phyloP scores from a whole-genome alignment of 2,888 invertebrate species.

The Plebejus melissa region DNA sequence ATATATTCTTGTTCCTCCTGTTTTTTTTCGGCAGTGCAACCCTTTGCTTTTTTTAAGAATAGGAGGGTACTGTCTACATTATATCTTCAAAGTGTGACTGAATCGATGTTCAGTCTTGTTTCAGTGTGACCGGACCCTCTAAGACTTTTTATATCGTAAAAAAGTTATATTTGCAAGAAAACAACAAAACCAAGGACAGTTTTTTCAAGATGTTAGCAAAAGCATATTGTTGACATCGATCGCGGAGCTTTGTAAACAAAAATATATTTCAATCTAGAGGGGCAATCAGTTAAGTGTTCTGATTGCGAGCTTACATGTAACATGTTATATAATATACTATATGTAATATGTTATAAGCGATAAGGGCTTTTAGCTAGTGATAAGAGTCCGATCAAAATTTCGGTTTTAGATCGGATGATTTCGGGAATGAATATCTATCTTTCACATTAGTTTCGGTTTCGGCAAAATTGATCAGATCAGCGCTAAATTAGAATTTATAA shows the following conservation, averaged over 20 bases:
- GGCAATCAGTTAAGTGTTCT: constrained; percentile 6
- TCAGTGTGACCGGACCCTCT: too few species aligned
- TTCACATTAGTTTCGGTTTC: too few species aligned
- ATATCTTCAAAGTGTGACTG: too few species aligned
- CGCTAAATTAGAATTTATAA: too few species aligned
- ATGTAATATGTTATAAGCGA: background rate
- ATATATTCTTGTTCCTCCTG: too few species aligned
- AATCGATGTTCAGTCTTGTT: too few species aligned
- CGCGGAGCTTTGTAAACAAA: background rate
- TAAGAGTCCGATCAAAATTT: background rate
- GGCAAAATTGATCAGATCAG: too few species aligned
- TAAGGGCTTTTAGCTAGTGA: background rate
- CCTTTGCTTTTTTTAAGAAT: too few species aligned
- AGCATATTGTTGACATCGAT: background rate
- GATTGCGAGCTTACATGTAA: background rate
- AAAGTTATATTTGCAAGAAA: background rate
- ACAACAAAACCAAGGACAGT: background rate
- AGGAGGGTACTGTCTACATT: too few species aligned
- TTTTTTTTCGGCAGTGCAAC: too few species aligned
- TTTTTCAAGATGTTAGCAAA: background rate
- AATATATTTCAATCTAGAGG: background rate
- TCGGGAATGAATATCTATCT: background rate
- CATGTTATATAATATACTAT: background rate
- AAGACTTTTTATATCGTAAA: background rate
- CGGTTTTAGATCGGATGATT: background rate